Percentiles rank a stretch among this genome's conserved stretches.
Evolutionary conservation across 37 sponge, comb jelly and placozoan species (phyloP).

Genomic region (Theonella swinhoei): DNA sequence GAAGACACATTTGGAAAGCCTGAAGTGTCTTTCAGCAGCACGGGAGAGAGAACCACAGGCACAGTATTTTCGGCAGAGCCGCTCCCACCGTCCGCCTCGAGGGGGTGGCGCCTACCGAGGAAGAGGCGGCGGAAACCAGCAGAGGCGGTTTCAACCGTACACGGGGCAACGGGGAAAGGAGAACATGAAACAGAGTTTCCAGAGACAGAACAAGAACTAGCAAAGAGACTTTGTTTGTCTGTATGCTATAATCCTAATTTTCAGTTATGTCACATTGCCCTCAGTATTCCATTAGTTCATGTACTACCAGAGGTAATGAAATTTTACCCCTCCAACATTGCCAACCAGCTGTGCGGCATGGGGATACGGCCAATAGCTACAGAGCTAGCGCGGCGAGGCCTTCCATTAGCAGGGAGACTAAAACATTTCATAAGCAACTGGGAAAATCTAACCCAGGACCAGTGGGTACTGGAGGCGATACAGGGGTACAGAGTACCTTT

Average conservation of each 20-base stretch:
- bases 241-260: too few relatives aligned
- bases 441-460: background rate
- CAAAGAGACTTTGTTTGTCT: background rate
- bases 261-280: background rate
- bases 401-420: background rate
- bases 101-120: background rate
- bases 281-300: background rate
- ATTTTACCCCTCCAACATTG: background rate
- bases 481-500: background rate
- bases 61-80: background rate
- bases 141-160: background rate
- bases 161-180: background rate
- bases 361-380: background rate
- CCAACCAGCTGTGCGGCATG: background rate
- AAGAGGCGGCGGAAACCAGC: conserved; percentile 4
- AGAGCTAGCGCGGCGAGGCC: background rate
- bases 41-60: background rate
- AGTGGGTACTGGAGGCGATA: background rate
- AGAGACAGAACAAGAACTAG: background rate
- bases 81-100: background rate
- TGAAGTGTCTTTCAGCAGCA: background rate
- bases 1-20: background rate
- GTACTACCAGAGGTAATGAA: background rate
- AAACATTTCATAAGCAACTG: background rate
- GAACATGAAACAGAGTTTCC: background rate